phyloP scores from a whole-genome alignment of 1,140 invertebrate species.

The Lerema accius region DNA sequence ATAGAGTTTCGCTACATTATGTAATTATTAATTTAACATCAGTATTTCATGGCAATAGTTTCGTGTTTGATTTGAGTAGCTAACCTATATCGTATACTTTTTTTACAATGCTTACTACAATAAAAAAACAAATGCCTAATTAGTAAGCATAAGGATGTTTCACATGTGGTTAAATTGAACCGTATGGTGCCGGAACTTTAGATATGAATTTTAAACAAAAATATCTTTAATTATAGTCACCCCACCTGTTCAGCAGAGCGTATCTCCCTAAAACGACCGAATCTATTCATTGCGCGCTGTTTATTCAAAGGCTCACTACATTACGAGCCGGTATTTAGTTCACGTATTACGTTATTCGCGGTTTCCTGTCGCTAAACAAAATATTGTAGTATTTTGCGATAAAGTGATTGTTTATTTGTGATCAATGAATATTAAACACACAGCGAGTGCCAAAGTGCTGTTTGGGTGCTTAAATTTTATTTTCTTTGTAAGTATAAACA shows the following conservation, averaged over 20 bases:
- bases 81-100: too few relatives aligned
- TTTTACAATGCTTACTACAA: too few relatives aligned
- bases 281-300: slow-evolving; percentile 68
- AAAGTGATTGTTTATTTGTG: slow-evolving; percentile 35
- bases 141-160: slow-evolving; percentile 8
- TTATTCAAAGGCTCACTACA: slow-evolving; percentile 59
- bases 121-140: slow-evolving; percentile 21
- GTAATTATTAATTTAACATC: too few relatives aligned
- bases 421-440: slow-evolving; percentile 67
- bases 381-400: slow-evolving; percentile 18
- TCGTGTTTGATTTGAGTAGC: too few relatives aligned
- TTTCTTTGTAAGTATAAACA: slow-evolving; percentile 74
- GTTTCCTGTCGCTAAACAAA: slow-evolving; percentile 27
- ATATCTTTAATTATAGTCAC: slow-evolving; percentile 81
- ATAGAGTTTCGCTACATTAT: too few relatives aligned
- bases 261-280: slow-evolving; percentile 81
- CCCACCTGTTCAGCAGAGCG: slow-evolving; percentile 80
- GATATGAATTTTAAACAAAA: slow-evolving; percentile 78
- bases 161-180: slow-evolving; percentile 5
- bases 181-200: slow-evolving; percentile 50
- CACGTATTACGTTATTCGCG: slow-evolving; percentile 33
- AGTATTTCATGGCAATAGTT: too few relatives aligned
- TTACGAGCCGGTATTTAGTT: slow-evolving; percentile 41
- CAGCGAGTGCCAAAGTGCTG: slow-evolving; percentile 70
- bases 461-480: slow-evolving; percentile 78